These are phyloP conservation scores for Pseudomyrmex dendroicus DNA, from an alignment of 1,140 invertebrate species.

Conservation along the genomic window DNA sequence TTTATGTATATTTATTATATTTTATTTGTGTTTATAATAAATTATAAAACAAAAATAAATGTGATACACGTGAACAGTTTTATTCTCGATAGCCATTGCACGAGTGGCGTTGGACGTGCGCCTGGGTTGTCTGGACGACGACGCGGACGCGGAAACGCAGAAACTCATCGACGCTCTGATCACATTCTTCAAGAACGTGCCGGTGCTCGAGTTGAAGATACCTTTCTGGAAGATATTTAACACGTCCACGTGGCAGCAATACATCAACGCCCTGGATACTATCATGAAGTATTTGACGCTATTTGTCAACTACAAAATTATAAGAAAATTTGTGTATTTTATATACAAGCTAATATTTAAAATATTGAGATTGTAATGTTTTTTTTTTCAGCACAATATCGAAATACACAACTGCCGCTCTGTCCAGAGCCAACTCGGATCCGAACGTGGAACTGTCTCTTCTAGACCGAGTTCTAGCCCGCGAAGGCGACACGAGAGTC, in stretches of 20 bases:
- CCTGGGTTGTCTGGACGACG: constrained; percentile 90
- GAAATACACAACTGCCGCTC: constrained; percentile 78
- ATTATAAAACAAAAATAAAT: constrained; percentile 12
- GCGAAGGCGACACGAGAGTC: constrained; percentile 88
- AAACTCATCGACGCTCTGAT: constrained; percentile 92
- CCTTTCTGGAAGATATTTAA: constrained; percentile 92
- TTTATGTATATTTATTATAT: too few species aligned
- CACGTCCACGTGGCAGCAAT: constrained; percentile 91
- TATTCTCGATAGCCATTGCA: constrained; percentile 88
- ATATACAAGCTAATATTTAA: not conserved
- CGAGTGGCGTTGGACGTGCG: constrained; percentile 92
- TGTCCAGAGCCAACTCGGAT: constrained; percentile 81
- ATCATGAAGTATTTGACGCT: constrained; percentile 86
- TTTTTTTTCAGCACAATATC: constrained; percentile 87
- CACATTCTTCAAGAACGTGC: constrained; percentile 92
- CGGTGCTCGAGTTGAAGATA: constrained; percentile 91
- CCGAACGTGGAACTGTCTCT: constrained; percentile 87
- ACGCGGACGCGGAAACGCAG: constrained; percentile 88
- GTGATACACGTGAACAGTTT: constrained; percentile 23
- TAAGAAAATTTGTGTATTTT: not conserved
- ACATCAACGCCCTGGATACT: constrained; percentile 89
- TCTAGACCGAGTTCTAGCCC: constrained; percentile 87
- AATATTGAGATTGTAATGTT: not conserved
- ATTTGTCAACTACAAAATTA: not conserved
- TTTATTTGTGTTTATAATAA: too few species aligned